phyloP scores from a whole-genome alignment of 2,113 vertebrate species.

The Gopherus evgoodei region DNA sequence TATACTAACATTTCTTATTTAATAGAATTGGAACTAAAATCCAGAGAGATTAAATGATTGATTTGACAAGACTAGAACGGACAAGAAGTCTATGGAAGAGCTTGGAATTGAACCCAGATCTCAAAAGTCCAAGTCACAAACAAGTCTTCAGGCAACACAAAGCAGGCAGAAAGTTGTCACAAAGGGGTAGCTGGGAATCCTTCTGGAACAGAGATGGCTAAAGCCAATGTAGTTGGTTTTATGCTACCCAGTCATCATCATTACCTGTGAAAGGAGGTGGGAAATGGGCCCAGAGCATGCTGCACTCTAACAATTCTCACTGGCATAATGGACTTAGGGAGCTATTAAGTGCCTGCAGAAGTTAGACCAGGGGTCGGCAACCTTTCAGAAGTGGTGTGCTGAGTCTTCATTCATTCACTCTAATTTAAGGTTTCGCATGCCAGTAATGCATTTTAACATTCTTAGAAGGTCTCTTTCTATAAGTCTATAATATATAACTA shows the following conservation, averaged over 20 bases:
- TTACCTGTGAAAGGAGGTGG: background rate
- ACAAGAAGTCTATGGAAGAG: rapidly evolving
- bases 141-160: background rate
- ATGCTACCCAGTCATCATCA: background rate
- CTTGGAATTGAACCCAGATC: background rate
- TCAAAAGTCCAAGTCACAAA: background rate
- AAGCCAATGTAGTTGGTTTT: background rate
- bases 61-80: background rate
- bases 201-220: background rate
- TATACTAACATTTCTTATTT: background rate
- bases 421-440: too few species aligned
- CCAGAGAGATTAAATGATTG: background rate
- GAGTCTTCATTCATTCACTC: too few species aligned
- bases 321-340: background rate
- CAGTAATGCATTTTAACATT: too few species aligned
- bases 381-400: too few species aligned
- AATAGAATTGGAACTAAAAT: background rate
- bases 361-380: background rate
- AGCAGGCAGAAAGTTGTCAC: background rate
- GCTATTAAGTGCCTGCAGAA: background rate
- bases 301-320: background rate
- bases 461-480: too few species aligned
- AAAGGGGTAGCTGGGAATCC: background rate
- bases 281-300: background rate
- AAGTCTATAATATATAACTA: too few species aligned